Base-by-base conservation (phyloP, 2,113 vertebrate species). In the Asarcornis scutulata region DNA sequence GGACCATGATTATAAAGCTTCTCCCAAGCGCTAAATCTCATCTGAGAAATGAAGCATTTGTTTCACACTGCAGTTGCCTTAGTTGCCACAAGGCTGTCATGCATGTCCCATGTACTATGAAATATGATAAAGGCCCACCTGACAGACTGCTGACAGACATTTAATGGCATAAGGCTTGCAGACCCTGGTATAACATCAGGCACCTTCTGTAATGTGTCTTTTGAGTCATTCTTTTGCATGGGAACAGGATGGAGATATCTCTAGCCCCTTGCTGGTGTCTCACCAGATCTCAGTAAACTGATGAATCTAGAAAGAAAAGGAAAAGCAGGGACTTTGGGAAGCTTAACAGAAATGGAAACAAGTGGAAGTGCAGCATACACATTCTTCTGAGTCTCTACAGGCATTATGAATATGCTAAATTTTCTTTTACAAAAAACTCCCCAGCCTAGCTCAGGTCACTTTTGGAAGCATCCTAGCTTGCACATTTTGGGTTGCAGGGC, bases 401-500 rank as follows among this genome's bases (percentile, higher is more conserved):
- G 8, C 21, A 9, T 67, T 56, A 50, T 0, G 3, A 88, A 92
- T 20, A 46, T 88, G 7, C 1, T 2, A 1, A 46, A 40, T 31
- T 63, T 13, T 46, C 26, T 71, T 81, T 92, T 44, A 40, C 56
- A 52, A 13, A 46, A 56, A 71, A 3, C 2, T 75, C 6, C 16
- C 18, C 32, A 86, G n/a, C 7, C 25, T 56, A n/a, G 8, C 25
- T 0, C 1, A 6, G 17, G 12, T 52, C 68, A 17, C 2, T 62
- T 14, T 74, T 58, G 17, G 26, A 50, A 62, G 9, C 31, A 10
- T 5, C 3, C 29, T 46, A 7, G 13, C 71, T 48, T 80, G 11
- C 31, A 86, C 13, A 3, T 1, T 0, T 14, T 79, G n/a, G 9
- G 16, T 18, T 76, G 17, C 32, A 11, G 5, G 0, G 0, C 9